Evolutionary conservation across 2,113 vertebrate species (phyloP), one percentile per base, ranked within the genome.

Genomic region (Caloenas nicobarica): DNA sequence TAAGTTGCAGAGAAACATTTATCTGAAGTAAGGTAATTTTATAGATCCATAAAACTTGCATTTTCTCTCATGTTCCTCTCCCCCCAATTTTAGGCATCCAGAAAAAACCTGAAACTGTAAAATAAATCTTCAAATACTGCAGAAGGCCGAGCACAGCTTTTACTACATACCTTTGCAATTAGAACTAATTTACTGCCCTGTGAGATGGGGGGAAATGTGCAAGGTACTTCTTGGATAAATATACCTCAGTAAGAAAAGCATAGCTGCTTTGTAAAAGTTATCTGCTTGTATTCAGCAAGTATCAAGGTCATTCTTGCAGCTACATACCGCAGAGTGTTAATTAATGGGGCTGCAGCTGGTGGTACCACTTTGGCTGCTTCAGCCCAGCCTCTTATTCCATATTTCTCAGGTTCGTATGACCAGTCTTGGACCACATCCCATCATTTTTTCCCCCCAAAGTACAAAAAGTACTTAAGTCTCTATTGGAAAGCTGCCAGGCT

Each of bases 331-430:
- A 96, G 97, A 96, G 92, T 62, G 71, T 97, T 98, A 99, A 99
- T 99, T 98, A 98, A 99, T 98, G 97, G 97, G 94, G 96, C 97
- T 98, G 98, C 98, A 98, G 98, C 98, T 99, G 98, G 98, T 97
- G 97, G 99, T 99, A 99, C 98, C 99, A 98, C 97, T 98, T 98
- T 97, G 98, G 97, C 97, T 87, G 96, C 96, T 97, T 90, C 77
- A 96, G 88, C 96, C 93, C 90, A 96, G 95, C 95, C 97, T 97
- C 96, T 97, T 89, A 95, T 93, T 98, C 97, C 96, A 97, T 98
- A 97, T 98, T 98, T 98, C 97, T 98, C 97, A 91, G 91, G 73
- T 98, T 97, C 4, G 60, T 98, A 98, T 98, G 97, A 97, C 96
- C 97, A 97, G 95, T 97, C 97, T 98, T 99, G 98, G 98, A 98